Conservation (phyloP, 2,888 invertebrate species). For the Hemaris fuciformis region DNA sequence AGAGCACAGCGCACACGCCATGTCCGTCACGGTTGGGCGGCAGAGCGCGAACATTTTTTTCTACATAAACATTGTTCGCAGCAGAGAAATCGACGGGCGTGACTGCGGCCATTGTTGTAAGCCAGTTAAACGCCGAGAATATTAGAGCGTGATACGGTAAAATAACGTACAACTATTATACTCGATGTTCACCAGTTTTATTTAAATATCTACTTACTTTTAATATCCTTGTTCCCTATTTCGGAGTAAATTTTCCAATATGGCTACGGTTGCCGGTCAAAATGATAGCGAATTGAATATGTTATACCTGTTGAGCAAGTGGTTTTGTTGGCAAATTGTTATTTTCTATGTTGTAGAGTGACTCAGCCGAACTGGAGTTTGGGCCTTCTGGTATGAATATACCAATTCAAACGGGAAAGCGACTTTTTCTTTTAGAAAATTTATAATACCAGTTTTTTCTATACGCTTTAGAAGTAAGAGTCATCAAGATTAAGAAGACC, state of each 20-base stretch:
- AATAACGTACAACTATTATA: constrained; percentile 27
- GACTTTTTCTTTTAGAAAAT: no score
- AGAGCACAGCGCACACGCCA: constrained; percentile 73
- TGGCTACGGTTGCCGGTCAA: not conserved
- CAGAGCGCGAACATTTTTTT: constrained; percentile 72
- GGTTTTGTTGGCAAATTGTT: no score
- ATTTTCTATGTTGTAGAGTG: no score
- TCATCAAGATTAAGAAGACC: no score
- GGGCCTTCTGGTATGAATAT: no score
- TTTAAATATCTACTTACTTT: not conserved
- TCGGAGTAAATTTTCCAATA: not conserved
- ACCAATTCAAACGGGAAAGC: no score
- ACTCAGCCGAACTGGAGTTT: no score
- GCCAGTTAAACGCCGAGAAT: constrained; percentile 69
- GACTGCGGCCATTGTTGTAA: constrained; percentile 74
- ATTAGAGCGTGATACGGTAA: constrained; percentile 76
- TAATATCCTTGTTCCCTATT: not conserved
- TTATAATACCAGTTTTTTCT: no score
- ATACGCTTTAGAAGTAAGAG: no score
- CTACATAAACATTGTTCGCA: constrained; percentile 78
- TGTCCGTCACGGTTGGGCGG: constrained; percentile 69
- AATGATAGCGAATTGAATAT: not conserved
- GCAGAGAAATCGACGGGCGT: constrained; percentile 79
- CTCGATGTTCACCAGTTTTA: constrained; percentile 8
- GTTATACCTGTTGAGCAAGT: no score